Evolutionary conservation across 1,140 invertebrate species (phyloP), one percentile per base, ranked within the genome.

Genomic region (Scaptodrosophila lebanonensis): DNA sequence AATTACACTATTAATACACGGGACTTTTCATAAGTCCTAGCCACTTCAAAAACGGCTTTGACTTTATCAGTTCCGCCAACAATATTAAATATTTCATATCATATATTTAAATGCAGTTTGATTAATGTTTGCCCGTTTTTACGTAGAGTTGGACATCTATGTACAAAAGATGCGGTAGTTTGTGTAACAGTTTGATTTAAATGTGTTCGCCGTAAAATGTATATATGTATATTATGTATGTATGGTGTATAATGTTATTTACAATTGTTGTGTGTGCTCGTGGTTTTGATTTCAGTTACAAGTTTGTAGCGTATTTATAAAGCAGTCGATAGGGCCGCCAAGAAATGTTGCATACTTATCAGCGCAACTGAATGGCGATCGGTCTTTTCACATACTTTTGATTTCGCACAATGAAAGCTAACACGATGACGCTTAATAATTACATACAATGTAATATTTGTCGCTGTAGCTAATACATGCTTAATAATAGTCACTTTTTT

Each of bases 101-200:
- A 52, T 73, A 79, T 68, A 77, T 72, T 73, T 73, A 77, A 77
- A 77, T 77, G 68, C 73, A 61, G 60, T 79, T 77, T 77, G 73
- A 77, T 77, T 77, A 64, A 69, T 77, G 73, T 61, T 68, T 77
- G 73, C 68, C 73, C 64, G 54, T 75, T 77, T n/a, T n/a, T n/a
- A n/a, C n/a, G n/a, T n/a, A n/a, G n/a, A n/a, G n/a, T n/a, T n/a
- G n/a, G n/a, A n/a, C n/a, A 47, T 48, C 29, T 77, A 77, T 77
- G 17, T 77, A 77, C 73, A 77, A 47, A 68, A 59, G 60, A 68
- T 73, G 68, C 56, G 62, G 68, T 54, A 49, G 54, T 39, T 66
- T 62, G 13, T 66, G 47, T 17, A 15, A 47, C 22, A 18, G 56
- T 63, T 49, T 63, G 45, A 44, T 63, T 51, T 13, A 43, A 32